A percentile compares a stretch with the other conserved stretches of the same genome.
These are phyloP conservation scores for Meteorus colon DNA, from an alignment of 2,888 invertebrate genomes.

Conservation along the genomic window DNA sequence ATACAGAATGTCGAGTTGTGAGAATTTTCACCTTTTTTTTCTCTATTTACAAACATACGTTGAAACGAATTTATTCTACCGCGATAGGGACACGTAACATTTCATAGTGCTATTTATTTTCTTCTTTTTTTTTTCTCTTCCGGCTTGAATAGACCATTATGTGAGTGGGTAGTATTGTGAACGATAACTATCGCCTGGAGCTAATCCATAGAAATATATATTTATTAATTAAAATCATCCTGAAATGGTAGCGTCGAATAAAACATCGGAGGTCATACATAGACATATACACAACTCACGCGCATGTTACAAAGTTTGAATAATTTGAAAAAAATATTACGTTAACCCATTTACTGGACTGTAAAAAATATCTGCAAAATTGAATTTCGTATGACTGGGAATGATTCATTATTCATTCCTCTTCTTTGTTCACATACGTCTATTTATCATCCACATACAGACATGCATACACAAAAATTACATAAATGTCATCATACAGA, in stretches of 20 bases:
- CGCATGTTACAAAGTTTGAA: neutral
- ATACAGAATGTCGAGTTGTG: neutral
- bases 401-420: neutral
- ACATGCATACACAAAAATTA: neutral
- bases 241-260: neutral
- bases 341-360: neutral
- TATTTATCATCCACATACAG: neutral
- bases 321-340: neutral
- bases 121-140: neutral
- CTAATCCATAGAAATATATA: neutral
- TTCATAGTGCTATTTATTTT: neutral
- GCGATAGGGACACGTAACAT: constrained; percentile 30
- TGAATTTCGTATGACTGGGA: neutral
- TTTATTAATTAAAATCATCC: neutral
- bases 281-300: neutral
- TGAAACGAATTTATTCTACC: neutral
- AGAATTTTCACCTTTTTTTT: neutral
- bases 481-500: neutral
- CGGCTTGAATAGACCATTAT: neutral
- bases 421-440: neutral
- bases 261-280: neutral
- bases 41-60: neutral
- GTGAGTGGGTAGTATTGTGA: neutral
- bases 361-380: no score
- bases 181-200: neutral